phyloP scores from a whole-genome alignment of 2,888 invertebrate species.

The Pterostichus niger region DNA sequence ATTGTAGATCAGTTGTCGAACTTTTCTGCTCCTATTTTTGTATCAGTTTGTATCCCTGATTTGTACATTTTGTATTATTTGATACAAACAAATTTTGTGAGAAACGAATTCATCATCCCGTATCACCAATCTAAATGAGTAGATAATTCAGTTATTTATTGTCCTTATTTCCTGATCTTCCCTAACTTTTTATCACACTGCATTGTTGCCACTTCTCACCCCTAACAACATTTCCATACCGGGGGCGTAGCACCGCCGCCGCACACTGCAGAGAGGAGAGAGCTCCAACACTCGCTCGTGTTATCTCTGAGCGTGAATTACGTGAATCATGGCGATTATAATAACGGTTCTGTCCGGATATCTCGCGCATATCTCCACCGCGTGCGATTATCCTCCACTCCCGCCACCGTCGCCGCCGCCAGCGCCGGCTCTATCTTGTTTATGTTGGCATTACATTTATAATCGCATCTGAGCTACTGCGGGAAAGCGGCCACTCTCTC shows the following conservation, averaged over 20 bases:
- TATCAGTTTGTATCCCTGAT: too few relatives aligned
- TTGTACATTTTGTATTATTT: too few relatives aligned
- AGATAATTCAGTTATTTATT: constrained; percentile 46
- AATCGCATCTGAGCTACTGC: constrained; percentile 71
- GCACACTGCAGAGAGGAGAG: background rate
- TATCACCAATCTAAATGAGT: constrained; percentile 27
- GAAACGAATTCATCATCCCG: background rate
- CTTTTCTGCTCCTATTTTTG: too few relatives aligned
- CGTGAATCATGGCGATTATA: constrained; percentile 76
- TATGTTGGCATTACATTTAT: constrained; percentile 72
- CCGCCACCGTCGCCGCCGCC: constrained; percentile 16
- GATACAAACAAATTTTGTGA: too few relatives aligned
- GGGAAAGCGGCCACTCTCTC: constrained; percentile 49
- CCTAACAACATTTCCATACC: constrained; percentile 37
- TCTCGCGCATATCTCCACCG: constrained; percentile 70
- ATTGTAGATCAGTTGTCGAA: too few relatives aligned
- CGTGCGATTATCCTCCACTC: constrained; percentile 74
- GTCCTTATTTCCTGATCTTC: constrained; percentile 19
- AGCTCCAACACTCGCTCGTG: constrained; percentile 1
- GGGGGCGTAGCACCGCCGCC: background rate
- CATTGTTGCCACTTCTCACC: constrained; percentile 20
- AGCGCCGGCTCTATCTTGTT: constrained; percentile 63
- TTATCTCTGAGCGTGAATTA: constrained; percentile 73
- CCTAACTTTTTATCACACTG: constrained; percentile 37
- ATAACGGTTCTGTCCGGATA: constrained; percentile 76